Evolutionary conservation across 2,888 invertebrate species (phyloP).

Genomic region (Cataglyphis altisquamis): DNA sequence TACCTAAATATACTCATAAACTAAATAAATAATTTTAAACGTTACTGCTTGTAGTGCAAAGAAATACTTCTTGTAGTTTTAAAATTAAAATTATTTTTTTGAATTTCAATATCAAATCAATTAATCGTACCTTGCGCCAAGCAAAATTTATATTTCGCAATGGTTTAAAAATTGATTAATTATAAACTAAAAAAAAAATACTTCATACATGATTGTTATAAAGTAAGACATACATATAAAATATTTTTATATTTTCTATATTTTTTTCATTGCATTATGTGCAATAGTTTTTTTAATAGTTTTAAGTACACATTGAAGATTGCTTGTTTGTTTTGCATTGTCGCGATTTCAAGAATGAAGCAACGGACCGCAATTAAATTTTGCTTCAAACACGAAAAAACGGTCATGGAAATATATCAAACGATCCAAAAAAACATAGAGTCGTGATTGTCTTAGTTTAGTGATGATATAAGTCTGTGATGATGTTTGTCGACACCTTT

Average conservation of each 20-base stretch:
- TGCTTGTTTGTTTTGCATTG: no score
- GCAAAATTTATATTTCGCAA: background rate
- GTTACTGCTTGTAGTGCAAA: background rate
- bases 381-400: no score
- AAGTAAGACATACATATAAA: background rate
- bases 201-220: background rate
- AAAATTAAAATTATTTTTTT: background rate
- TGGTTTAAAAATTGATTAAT: background rate
- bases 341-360: no score
- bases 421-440: no score
- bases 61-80: background rate
- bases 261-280: no score
- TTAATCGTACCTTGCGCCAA: background rate
- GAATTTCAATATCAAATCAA: background rate
- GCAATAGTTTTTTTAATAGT: no score
- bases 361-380: no score
- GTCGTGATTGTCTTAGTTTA: no score
- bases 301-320: no score
- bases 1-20: background rate
- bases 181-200: background rate
- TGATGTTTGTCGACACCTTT: no score
- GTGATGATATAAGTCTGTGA: no score
- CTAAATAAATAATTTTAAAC: constrained; percentile 16
- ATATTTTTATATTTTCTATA: background rate
- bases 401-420: no score